A percentile compares a stretch with the other conserved stretches of the same genome.
Evolutionary conservation across 2,113 vertebrate species (phyloP).

Genomic region (Morone chrysops): DNA sequence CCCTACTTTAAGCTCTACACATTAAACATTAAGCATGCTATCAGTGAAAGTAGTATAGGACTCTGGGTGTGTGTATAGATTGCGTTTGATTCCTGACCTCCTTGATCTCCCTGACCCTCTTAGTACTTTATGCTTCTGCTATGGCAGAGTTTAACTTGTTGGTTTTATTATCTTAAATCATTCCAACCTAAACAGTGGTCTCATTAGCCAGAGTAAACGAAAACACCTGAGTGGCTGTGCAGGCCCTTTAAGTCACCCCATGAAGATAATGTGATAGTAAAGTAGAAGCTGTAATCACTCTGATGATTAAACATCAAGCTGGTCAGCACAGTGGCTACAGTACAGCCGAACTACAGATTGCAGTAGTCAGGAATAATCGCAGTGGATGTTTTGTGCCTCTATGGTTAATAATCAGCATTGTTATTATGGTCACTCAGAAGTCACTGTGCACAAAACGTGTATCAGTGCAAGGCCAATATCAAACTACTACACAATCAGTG

Average conservation of each 20-base stretch:
- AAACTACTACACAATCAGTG: not conserved
- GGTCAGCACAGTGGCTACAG: not conserved
- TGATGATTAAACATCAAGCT: too few relatives aligned
- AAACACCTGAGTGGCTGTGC: not conserved
- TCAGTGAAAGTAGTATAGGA: too few relatives aligned
- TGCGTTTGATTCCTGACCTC: not conserved
- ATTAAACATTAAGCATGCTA: too few relatives aligned
- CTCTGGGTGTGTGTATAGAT: not conserved
- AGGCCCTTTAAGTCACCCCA: not conserved
- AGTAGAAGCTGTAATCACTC: not conserved
- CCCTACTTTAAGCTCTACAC: not conserved
- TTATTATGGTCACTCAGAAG: slow-evolving; percentile 17
- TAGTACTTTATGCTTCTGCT: too few relatives aligned
- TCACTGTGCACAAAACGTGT: not conserved
- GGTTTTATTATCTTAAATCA: not conserved
- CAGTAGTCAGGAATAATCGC: not conserved
- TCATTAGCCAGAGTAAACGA: not conserved
- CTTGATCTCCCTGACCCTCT: too few relatives aligned
- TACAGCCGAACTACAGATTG: slow-evolving; percentile 10
- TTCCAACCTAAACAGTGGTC: not conserved
- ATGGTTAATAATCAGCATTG: slow-evolving; percentile 6
- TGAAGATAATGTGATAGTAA: not conserved
- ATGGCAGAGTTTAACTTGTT: not conserved
- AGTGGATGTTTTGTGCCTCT: slow-evolving; percentile 2
- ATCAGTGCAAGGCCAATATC: not conserved